Evolutionary conservation across 2,113 vertebrate genomes (phyloP).

Genomic region (Sinocyclocheilus anshuiensis): DNA sequence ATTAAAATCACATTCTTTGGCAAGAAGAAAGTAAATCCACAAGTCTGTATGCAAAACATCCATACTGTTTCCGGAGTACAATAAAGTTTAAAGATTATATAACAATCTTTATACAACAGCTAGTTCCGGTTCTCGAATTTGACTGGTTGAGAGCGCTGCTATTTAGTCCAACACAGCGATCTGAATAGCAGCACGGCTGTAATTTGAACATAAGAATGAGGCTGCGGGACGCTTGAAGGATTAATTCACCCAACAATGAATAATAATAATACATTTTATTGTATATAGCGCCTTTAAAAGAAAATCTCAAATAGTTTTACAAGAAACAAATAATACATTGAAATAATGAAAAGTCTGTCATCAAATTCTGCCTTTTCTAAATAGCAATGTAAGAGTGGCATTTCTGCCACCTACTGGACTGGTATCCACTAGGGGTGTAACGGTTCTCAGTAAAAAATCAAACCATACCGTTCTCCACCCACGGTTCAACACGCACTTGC

Average conservation of each 20-base stretch:
- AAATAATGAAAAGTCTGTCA: neutral
- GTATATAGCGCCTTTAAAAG: no score
- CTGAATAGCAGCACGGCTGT: neutral
- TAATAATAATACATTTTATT: neutral
- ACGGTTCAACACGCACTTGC: no score
- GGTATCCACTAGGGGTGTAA: neutral
- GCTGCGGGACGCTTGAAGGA: neutral
- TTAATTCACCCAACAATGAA: neutral
- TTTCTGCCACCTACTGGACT: neutral
- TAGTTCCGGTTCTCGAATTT: neutral
- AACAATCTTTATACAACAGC: neutral
- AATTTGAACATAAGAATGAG: neutral
- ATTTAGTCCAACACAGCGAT: neutral
- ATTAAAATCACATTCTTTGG: neutral
- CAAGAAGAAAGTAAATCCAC: neutral
- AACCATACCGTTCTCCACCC: no score
- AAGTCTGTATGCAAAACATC: neutral
- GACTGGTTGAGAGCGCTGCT: neutral
- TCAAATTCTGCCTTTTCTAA: neutral
- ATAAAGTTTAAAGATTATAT: neutral
- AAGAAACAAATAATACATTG: no score
- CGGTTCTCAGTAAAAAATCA: no score
- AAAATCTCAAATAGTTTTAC: no score
- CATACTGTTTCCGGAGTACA: neutral
- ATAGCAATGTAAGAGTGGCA: neutral